A percentile compares a stretch with the other conserved stretches of the same genome.
Evolutionary conservation across 2,797 vertebrate genomes (phyloP).

Genomic region (Neosilurus mollespiculum): DNA sequence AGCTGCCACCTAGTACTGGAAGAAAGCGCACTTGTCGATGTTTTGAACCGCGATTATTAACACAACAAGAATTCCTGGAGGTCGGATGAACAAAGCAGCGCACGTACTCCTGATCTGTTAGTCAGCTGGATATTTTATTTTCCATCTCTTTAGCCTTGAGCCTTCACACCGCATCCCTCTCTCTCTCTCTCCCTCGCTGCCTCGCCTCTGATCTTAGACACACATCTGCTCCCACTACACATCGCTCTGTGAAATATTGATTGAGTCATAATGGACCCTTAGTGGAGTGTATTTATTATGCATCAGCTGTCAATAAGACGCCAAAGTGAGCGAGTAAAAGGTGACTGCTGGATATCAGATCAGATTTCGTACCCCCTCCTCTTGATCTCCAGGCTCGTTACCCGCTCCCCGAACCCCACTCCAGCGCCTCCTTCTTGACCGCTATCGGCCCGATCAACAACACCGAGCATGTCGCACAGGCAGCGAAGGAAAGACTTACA

Average conservation of each 20-base stretch:
- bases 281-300: conserved; percentile 88
- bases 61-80: neutral
- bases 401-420: conserved; percentile 31
- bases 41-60: conserved; percentile 6
- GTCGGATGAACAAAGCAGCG: neutral
- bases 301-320: conserved; percentile 83
- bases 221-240: conserved; percentile 68
- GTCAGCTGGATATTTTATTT: conserved; percentile 24
- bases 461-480: conserved; percentile 62
- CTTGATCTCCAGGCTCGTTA: neutral
- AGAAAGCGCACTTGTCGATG: neutral
- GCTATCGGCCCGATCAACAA: conserved; percentile 65
- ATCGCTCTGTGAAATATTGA: conserved; percentile 75
- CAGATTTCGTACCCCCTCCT: conserved; percentile 65
- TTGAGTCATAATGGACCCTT: conserved; percentile 85
- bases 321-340: conserved; percentile 80
- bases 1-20: conserved; percentile 40
- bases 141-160: conserved; percentile 2
- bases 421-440: conserved; percentile 41
- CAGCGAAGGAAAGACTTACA: conserved; percentile 59
- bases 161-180: neutral
- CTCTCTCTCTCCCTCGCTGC: conserved; percentile 19
- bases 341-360: conserved; percentile 79
- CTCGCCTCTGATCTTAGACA: conserved; percentile 57
- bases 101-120: neutral